Conservation (phyloP, 2,888 invertebrate species). For the Eupithecia pulchellata region DNA sequence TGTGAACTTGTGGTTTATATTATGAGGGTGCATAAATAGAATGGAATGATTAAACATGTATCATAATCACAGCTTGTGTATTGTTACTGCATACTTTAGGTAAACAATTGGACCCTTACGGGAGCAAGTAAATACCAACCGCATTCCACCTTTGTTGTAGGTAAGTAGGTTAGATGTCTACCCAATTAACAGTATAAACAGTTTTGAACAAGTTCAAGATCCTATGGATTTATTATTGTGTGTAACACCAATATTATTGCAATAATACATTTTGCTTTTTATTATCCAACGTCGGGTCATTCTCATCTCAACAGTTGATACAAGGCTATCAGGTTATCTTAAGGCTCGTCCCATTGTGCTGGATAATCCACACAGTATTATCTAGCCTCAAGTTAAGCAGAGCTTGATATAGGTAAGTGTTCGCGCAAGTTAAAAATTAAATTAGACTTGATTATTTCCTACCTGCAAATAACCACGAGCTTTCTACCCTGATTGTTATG, state of each 20-base stretch:
- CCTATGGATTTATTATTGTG: too few relatives aligned
- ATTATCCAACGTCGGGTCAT: not conserved
- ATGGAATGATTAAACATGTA: conserved; percentile 1
- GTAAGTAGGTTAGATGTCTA: not conserved
- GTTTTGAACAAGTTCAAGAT: too few relatives aligned
- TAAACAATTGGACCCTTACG: not conserved
- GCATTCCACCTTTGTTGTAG: not conserved
- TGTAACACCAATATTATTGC: not conserved
- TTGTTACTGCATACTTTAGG: not conserved
- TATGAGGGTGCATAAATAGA: conserved; percentile 66
- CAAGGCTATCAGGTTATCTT: not conserved
- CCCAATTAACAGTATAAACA: not conserved
- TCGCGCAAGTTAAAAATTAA: too few relatives aligned
- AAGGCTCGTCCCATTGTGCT: too few relatives aligned
- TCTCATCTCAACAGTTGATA: not conserved
- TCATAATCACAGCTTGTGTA: not conserved
- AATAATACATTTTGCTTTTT: not conserved
- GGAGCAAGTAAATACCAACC: not conserved
- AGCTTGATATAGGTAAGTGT: too few relatives aligned
- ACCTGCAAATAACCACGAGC: too few relatives aligned
- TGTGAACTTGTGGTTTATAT: conserved; percentile 81
- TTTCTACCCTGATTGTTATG: too few relatives aligned
- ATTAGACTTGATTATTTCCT: too few relatives aligned
- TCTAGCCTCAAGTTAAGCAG: too few relatives aligned
- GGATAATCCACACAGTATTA: too few relatives aligned